phyloP scores from a whole-genome alignment of 2,113 vertebrate genomes.

The Onychorhynchus coronatus region DNA sequence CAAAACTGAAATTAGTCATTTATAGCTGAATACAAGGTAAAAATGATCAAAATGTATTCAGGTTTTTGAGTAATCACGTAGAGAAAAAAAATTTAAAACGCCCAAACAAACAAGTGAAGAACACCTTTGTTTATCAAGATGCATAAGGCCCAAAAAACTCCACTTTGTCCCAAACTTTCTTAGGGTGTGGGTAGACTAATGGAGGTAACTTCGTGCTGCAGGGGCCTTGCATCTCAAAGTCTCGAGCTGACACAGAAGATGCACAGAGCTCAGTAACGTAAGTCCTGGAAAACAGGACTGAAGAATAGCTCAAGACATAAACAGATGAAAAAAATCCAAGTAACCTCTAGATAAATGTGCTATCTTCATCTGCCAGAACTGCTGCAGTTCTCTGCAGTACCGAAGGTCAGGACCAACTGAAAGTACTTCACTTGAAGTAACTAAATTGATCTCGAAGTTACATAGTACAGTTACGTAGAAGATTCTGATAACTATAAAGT shows the following conservation, averaged over 20 bases:
- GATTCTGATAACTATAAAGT: not conserved
- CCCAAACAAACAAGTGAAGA: not conserved
- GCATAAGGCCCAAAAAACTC: not conserved
- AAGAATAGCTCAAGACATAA: not conserved
- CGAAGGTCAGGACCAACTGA: not conserved
- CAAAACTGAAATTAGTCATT: not conserved
- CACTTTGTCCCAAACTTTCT: not conserved
- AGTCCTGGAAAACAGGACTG: not conserved
- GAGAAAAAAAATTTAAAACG: not conserved
- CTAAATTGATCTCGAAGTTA: not conserved
- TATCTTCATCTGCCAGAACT: not conserved
- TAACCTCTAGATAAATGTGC: not conserved
- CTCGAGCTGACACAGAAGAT: not conserved
- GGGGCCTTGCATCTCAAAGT: not conserved
- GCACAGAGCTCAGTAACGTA: fast-evolving
- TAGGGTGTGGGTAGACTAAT: not conserved
- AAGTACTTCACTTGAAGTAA: not conserved
- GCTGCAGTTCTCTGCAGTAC: not conserved
- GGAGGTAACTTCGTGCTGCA: not conserved
- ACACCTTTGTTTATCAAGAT: not conserved
- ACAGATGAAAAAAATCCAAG: not conserved
- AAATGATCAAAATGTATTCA: not conserved
- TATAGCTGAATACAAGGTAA: not conserved
- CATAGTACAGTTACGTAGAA: not conserved
- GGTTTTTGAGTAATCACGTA: not conserved